Evolutionary conservation across 2,888 invertebrate genomes (phyloP), one percentile per base, ranked within the genome.

Genomic region (Conchocele bisecta): DNA sequence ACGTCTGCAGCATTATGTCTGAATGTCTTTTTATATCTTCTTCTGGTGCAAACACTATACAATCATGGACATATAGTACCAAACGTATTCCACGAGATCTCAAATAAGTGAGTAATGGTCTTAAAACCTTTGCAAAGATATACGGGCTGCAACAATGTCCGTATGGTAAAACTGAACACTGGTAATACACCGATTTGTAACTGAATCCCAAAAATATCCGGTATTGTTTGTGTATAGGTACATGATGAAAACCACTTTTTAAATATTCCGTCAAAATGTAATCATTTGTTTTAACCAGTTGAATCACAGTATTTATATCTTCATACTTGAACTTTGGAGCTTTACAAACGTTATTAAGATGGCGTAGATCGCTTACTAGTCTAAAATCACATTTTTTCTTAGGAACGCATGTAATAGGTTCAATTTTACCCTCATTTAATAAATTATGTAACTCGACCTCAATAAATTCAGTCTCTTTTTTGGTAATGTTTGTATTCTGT

Each of bases 161-260:
- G 42, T 42, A 66, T 9, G 66, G 58, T 4, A 66, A 17, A 33
- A 39, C 46, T 17, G 29, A 42, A 60, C 61, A 68, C 4, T 9
- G 28, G 41, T 33, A 60, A 29, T 37, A 58, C 13, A 33, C 5
- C 2, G 26, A 17, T n/a, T 33, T 37, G 31, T 7, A 68, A 22
- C 29, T 33, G 50, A 68, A 60, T 20, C 68, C 60, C 22, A 56
- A 26, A 41, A 35, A 56, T 13, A 20, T 15, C 13, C 35, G 33
- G 20, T 39, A 26, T 41, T 61, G 15, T 17, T 29, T 11, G 42
- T 50, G 53, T 22, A 60, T 29, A 35, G 68, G 68, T 15, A 68
- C 46, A 41, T 68, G 60, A 37, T 33, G 51, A 66, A 66, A 57
- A 20, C 66, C 57, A 51, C 50, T 41, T 17, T 50, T 17, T n/a